Evolutionary conservation across 2,888 invertebrate genomes (phyloP), one percentile per base, ranked within the genome.

Genomic region (Drosophila bunnanda): DNA sequence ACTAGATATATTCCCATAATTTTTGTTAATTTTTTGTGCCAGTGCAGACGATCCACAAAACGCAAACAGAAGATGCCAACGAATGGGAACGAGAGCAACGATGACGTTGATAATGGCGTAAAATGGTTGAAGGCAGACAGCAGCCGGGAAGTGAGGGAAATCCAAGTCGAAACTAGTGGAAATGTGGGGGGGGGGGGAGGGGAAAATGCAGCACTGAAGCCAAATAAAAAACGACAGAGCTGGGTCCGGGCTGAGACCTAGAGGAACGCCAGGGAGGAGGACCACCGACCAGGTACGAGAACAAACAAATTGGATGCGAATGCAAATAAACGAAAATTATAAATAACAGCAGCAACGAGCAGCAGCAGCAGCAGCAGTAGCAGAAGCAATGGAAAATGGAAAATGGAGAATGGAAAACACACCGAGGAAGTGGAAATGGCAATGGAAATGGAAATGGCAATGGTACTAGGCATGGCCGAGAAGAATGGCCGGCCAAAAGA

Each of bases 251-350:
- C 38, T 28, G 22, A 30, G 62, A 32, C 34, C n/a, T 54, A 30
- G 12, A 12, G 54, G n/a, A n/a, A n/a, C n/a, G n/a, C n/a, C n/a
- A n/a, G n/a, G n/a, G 12, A 30, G 46, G 13, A 32, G 12, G 12
- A 32, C 50, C 50, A 52, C 22, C 50, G 72, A 34, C 70, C 54
- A 60, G 69, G 48, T 54, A 66, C 77, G 71, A 44, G 44, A 76
- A 77, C 78, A 78, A 89, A 83, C 88, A 90, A 89, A 89, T 90
- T 89, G 90, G 89, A 90, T 90, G 90, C 84, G 87, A 90, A 89
- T 89, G 90, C 86, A 89, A 89, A 90, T 89, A 90, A 89, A 90
- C 88, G 88, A 89, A 90, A 89, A 90, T 89, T 86, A 86, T 87
- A 89, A 89, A 89, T 85, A 88, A 88, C 89, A 88, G 81, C 76